These are phyloP conservation scores for Larimichthys crocea DNA, from an alignment of 2,113 vertebrate genomes.

Conservation along the genomic window DNA sequence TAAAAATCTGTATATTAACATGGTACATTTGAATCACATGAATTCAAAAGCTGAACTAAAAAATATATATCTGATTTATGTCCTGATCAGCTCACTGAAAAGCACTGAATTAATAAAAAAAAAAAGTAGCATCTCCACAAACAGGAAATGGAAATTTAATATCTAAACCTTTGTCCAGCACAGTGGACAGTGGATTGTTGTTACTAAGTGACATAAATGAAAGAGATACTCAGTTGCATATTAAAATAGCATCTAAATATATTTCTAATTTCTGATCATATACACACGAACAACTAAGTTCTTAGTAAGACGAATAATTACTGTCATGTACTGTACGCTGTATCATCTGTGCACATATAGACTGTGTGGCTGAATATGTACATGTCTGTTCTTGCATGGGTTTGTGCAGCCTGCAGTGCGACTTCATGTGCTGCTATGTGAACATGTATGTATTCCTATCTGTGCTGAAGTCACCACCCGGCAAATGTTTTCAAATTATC, in stretches of 20 bases:
- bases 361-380: not conserved
- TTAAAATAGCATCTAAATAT: not conserved
- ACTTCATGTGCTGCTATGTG: not conserved
- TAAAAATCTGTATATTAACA: not conserved
- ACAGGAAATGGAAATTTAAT: too few relatives aligned
- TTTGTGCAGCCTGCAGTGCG: not conserved
- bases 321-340: not conserved
- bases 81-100: not conserved
- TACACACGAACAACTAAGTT: not conserved
- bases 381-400: not conserved
- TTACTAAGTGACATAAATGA: not conserved
- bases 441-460: not conserved
- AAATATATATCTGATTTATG: too few relatives aligned
- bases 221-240: not conserved
- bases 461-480: slow-evolving; percentile 4
- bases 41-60: not conserved
- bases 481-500: slow-evolving; percentile 7
- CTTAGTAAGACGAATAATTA: not conserved
- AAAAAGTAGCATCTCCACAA: too few relatives aligned
- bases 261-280: not conserved
- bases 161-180: not conserved
- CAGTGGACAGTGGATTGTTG: not conserved
- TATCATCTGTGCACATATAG: not conserved
- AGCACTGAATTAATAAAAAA: too few relatives aligned
- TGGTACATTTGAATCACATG: too few relatives aligned